Percentiles rank a stretch among this genome's conserved stretches.
phyloP scores from a whole-genome alignment of 2,113 vertebrate genomes.

The Leuciscus idus region DNA sequence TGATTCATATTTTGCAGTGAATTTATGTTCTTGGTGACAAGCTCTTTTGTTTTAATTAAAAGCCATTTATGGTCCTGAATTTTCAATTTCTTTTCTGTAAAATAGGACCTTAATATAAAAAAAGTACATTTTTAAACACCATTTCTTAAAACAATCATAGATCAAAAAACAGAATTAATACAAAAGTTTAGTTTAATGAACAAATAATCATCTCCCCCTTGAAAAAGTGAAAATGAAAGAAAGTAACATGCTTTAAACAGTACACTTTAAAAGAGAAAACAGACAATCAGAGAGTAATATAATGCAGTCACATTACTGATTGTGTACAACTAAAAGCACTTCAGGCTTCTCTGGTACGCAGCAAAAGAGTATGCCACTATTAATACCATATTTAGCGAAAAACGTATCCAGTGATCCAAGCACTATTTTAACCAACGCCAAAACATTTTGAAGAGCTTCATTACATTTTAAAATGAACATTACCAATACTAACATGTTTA shows the following conservation, averaged over 20 bases:
- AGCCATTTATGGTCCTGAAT: background rate
- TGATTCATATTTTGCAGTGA: conserved; percentile 27
- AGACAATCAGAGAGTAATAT: conserved; percentile 28
- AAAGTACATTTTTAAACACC: background rate
- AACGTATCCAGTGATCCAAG: background rate
- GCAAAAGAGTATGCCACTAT: background rate
- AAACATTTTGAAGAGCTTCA: conserved; percentile 1
- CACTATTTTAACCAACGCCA: background rate
- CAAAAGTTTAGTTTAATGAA: conserved; percentile 52
- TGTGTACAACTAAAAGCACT: background rate
- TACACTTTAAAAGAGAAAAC: conserved; percentile 32
- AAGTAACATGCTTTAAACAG: conserved; percentile 20
- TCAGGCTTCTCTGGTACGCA: background rate
- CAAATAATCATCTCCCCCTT: conserved; percentile 23
- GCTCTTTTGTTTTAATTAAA: conserved; percentile 38
- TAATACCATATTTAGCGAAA: background rate
- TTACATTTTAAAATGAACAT: background rate
- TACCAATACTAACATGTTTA: background rate
- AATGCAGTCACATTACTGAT: conserved; percentile 30
- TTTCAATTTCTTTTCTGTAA: background rate
- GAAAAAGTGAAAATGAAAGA: conserved; percentile 31
- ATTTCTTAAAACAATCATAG: background rate
- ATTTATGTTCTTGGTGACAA: conserved; percentile 25
- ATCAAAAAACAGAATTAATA: conserved; percentile 25
- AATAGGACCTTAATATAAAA: background rate